Evolutionary conservation across 2,888 invertebrate species (phyloP), one percentile per base, ranked within the genome.

Genomic region (Lysandra coridon): DNA sequence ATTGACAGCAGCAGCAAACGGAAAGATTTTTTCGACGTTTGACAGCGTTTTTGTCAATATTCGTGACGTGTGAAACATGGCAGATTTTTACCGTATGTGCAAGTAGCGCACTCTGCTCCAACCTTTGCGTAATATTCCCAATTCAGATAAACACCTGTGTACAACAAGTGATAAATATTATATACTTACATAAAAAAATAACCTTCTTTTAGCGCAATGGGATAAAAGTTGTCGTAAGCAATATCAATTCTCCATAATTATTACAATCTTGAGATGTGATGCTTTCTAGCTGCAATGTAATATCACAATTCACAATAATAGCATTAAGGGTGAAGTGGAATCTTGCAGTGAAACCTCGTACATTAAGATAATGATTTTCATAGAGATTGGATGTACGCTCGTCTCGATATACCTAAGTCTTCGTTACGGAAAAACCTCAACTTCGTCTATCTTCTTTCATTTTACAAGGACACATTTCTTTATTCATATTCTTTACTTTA

Each of bases 291-390:
- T 62, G 62, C 2, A 40, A 40, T 40, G 17, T 23, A 23, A 23
- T 23, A 23, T 23, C 23, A 23, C 23, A 23, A 23, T 23, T 57
- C 57, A 62, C 23, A 23, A 6, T 62, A 23, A 62, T 23, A 23
- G 17, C 57, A 57, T 2, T 23, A 60, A 62, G 23, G 4, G 62
- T 62, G 62, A 62, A 62, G 23, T 57, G 17, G 57, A 57, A 57
- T 17, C 62, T n/a, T 62, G 62, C 62, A 62, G 62, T 7, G 33
- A 40, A 30, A 49, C 37, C 40, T 30, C 44, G 74, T 33, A 60
- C 23, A 49, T 77, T 77, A 53, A 60, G 23, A 10, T 74, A 40
- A 49, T 74, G 17, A 74, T 74, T 74, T 44, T 7, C 44, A 10
- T 49, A 49, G 12, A 75, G 37, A 75, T 37, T 23, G 44, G 49